Evolutionary conservation across 2,888 invertebrate genomes (phyloP).

Genomic region (Ichneumoninae sp.): DNA sequence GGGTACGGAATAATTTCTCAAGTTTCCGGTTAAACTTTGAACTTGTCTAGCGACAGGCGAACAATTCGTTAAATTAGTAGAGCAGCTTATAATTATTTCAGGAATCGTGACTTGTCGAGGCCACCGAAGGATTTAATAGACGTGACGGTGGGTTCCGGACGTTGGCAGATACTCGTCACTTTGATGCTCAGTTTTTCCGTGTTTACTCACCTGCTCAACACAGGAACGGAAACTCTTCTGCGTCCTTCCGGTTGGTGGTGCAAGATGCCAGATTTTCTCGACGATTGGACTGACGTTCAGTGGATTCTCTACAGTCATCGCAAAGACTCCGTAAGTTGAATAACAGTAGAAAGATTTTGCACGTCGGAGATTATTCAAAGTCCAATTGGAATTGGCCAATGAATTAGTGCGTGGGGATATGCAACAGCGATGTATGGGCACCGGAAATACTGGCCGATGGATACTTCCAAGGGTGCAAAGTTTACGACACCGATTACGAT

Average conservation of each 20-base stretch:
- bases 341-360: neutral
- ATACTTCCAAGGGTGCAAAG: constrained; percentile 67
- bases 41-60: neutral
- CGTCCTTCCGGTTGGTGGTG: constrained; percentile 71
- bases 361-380: neutral
- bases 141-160: constrained; percentile 64
- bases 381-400: neutral
- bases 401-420: constrained; percentile 62
- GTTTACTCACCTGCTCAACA: constrained; percentile 66
- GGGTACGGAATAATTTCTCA: constrained; percentile 26
- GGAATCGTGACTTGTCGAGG: constrained; percentile 59
- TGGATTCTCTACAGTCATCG: constrained; percentile 71
- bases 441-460: constrained; percentile 67
- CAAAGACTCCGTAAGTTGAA: constrained; percentile 57
- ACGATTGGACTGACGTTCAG: constrained; percentile 66
- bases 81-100: constrained; percentile 9
- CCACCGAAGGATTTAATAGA: constrained; percentile 67
- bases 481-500: constrained; percentile 67
- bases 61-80: neutral
- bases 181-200: constrained; percentile 62
- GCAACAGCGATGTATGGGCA: constrained; percentile 61
- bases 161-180: constrained; percentile 69
- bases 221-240: constrained; percentile 66
- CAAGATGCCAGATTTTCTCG: constrained; percentile 66
- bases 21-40: neutral